Conservation (phyloP, 2,113 vertebrate species). For the Mohoua ochrocephala region DNA sequence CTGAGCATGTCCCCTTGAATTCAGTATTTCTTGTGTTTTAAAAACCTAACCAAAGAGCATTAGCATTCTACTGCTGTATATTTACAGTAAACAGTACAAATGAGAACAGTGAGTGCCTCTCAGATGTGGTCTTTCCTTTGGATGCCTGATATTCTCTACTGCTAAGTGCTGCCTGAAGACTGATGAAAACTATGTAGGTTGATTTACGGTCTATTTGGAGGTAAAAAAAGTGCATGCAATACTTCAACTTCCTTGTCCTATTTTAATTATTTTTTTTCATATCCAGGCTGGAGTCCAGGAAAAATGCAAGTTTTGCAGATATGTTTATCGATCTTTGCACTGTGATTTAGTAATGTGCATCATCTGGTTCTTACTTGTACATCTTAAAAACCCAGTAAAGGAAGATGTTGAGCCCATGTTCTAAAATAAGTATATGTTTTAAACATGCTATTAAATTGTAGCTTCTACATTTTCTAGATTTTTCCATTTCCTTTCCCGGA, state of each 20-base stretch:
- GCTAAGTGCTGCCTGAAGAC: neutral
- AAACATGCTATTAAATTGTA: neutral
- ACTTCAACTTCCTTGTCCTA: neutral
- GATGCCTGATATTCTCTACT: neutral
- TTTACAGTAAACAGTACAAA: neutral
- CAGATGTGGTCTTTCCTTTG: neutral
- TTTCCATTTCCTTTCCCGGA: conserved; percentile 3
- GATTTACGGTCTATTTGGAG: neutral
- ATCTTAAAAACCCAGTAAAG: neutral
- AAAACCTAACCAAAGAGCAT: neutral
- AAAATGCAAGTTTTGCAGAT: conserved; percentile 1
- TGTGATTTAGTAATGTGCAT: conserved; percentile 4
- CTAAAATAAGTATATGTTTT: conserved; percentile 1
- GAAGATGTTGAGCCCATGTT: neutral
- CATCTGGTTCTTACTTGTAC: neutral
- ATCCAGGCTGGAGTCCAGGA: neutral
- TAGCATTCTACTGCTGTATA: neutral
- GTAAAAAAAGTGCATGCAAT: neutral
- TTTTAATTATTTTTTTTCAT: neutral
- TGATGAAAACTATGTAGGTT: neutral
- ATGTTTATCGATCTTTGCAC: neutral
- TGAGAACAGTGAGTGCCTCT: neutral
- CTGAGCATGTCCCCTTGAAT: neutral
- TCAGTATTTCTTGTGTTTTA: neutral
- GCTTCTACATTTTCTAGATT: neutral